Percentiles rank a stretch among this genome's conserved stretches.
Evolutionary conservation across 2,797 vertebrate species (phyloP).

Genomic region (Cyprinodon diabolis): DNA sequence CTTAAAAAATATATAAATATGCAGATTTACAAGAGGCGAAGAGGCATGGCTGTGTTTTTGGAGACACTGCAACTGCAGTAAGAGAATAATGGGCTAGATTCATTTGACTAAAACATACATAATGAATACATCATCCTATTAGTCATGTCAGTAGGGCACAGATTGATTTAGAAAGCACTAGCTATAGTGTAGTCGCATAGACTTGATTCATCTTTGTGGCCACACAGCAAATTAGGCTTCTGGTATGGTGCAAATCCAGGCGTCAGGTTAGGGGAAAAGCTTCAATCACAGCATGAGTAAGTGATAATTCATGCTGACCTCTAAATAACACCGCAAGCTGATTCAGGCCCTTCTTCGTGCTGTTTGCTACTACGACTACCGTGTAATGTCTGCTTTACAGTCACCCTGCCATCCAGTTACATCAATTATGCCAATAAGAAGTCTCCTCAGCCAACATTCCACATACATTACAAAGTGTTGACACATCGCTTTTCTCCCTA

Average conservation of each 20-base stretch:
- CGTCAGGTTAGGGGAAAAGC: slow-evolving; percentile 24
- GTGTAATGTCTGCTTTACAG: slow-evolving; percentile 59
- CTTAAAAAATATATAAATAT: too few relatives aligned
- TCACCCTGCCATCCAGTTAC: slow-evolving; percentile 47
- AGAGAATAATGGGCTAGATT: background rate
- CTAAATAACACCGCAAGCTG: slow-evolving; percentile 27
- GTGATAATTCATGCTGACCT: slow-evolving; percentile 53
- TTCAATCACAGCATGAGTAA: slow-evolving; percentile 29
- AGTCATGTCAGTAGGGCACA: background rate
- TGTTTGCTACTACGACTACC: slow-evolving; percentile 33
- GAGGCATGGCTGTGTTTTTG: too few relatives aligned
- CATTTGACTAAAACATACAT: background rate
- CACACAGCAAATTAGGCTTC: slow-evolving; percentile 8
- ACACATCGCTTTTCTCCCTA: slow-evolving; percentile 52
- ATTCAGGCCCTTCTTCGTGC: slow-evolving; percentile 45
- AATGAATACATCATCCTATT: background rate
- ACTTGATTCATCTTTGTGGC: background rate
- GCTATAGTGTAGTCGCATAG: background rate
- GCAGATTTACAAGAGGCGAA: too few relatives aligned
- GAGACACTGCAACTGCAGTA: too few relatives aligned
- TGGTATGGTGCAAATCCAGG: slow-evolving; percentile 18
- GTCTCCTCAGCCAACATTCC: slow-evolving; percentile 48
- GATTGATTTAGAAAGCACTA: background rate
- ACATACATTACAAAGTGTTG: slow-evolving; percentile 59
- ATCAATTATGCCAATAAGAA: slow-evolving; percentile 69